Conservation (phyloP, 23 tunicate species). For the Botrylloides violaceus region DNA sequence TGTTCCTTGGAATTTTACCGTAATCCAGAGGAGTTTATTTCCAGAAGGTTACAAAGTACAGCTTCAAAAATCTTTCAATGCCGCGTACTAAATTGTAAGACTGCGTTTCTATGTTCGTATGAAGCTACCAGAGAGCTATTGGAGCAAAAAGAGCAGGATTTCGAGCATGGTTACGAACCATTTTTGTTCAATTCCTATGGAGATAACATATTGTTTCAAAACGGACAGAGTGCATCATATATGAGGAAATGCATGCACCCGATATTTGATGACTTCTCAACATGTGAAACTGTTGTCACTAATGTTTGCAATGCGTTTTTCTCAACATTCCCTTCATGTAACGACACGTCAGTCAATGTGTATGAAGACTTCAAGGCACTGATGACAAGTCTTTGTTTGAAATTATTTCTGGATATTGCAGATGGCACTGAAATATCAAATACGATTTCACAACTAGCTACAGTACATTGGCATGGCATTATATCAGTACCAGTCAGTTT, state of each 20-base stretch:
- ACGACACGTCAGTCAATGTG: conserved; percentile 14
- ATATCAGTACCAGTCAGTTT: conserved; percentile 49
- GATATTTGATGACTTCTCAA: conserved; percentile 20
- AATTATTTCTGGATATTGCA: conserved; percentile 49
- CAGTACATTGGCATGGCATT: conserved; percentile 90
- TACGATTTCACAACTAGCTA: conserved; percentile 43
- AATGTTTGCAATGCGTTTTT: conserved; percentile 10
- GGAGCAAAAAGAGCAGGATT: conserved; percentile 28
- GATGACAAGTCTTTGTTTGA: conserved; percentile 62
- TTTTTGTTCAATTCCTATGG: conserved; percentile 49
- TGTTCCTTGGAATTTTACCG: conserved; percentile 43
- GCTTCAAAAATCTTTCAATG: conserved; percentile 32
- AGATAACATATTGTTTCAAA: conserved; percentile 62
- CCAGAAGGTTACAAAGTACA: conserved; percentile 4
- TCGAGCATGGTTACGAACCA: conserved; percentile 52
- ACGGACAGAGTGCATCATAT: conserved; percentile 24
- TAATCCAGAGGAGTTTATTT: conserved; percentile 33
- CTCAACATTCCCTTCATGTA: not conserved
- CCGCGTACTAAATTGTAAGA: conserved; percentile 45
- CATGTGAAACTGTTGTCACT: conserved; percentile 16
- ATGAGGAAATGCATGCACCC: conserved; percentile 31
- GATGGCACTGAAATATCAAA: conserved; percentile 8
- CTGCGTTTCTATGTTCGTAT: conserved; percentile 52
- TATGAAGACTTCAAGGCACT: conserved; percentile 51
- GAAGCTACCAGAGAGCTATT: conserved; percentile 32